Percentiles rank a stretch among this genome's conserved stretches.
Conservation (phyloP, 2,113 vertebrate genomes). For the Notechis scutatus region DNA sequence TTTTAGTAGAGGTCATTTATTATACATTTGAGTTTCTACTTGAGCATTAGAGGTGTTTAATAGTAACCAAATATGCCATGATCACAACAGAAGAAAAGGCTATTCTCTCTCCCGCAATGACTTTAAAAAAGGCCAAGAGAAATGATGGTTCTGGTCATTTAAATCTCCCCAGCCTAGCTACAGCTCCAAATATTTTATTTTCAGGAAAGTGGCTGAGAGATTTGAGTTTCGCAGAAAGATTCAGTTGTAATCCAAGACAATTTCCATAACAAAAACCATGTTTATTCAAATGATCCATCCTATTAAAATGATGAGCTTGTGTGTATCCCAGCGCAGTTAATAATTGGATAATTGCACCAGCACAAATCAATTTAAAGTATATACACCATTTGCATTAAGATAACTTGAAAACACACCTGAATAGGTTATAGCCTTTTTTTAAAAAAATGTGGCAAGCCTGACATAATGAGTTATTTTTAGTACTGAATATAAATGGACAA, state of each 20-base stretch:
- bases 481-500: neutral
- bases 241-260: neutral
- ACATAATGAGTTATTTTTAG: neutral
- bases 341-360: neutral
- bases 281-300: neutral
- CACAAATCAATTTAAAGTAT: neutral
- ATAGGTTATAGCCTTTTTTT: neutral
- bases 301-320: neutral
- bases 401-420: neutral
- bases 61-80: conserved; percentile 38
- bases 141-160: neutral
- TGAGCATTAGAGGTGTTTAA: conserved; percentile 39
- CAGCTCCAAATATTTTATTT: neutral
- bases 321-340: neutral
- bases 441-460: neutral
- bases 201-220: neutral
- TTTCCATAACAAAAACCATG: neutral
- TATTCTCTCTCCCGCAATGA: conserved; percentile 21
- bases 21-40: conserved; percentile 34
- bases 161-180: neutral
- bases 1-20: conserved; percentile 44
- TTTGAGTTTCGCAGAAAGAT: conserved; percentile 3
- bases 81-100: conserved; percentile 15
- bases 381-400: neutral
- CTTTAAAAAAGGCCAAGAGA: neutral